phyloP scores from a whole-genome alignment of 2,888 invertebrate species.

The Amorpha juglandis region DNA sequence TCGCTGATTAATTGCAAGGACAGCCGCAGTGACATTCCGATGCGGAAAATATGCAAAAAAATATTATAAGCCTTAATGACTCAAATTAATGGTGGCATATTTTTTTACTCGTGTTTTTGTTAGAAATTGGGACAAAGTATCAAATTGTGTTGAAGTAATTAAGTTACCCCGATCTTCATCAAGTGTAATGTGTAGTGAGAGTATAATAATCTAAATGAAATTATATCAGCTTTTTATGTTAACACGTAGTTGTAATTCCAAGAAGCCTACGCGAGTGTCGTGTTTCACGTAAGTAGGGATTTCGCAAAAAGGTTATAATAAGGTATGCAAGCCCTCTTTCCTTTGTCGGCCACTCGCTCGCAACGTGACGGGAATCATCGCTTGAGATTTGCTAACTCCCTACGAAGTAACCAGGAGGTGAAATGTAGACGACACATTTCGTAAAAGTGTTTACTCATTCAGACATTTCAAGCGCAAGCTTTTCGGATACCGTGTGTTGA shows the following conservation, averaged over 20 bases:
- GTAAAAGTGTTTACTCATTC: conserved; percentile 69
- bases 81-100: conserved; percentile 33
- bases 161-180: background rate
- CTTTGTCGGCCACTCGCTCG: conserved; percentile 81
- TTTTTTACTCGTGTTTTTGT: conserved; percentile 12
- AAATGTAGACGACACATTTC: conserved; percentile 65
- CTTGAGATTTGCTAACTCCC: conserved; percentile 70
- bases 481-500: conserved; percentile 45
- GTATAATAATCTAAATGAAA: conserved; percentile 26
- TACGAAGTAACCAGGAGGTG: conserved; percentile 65
- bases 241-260: conserved; percentile 72
- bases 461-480: conserved; percentile 52
- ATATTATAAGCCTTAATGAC: conserved; percentile 40
- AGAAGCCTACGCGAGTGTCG: conserved; percentile 68
- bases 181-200: conserved; percentile 9
- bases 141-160: background rate
- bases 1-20: conserved; percentile 80
- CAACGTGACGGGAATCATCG: conserved; percentile 80
- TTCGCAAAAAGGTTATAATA: conserved; percentile 82
- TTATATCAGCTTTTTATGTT: conserved; percentile 44
- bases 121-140: conserved; percentile 15
- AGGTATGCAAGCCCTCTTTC: conserved; percentile 83
- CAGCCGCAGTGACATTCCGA: conserved; percentile 75
- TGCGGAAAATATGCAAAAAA: conserved; percentile 56
- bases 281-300: conserved; percentile 80